These are phyloP conservation scores for Hydrotaea cyrtoneurina DNA, from an alignment of 2,888 invertebrate species.

Conservation along the genomic window DNA sequence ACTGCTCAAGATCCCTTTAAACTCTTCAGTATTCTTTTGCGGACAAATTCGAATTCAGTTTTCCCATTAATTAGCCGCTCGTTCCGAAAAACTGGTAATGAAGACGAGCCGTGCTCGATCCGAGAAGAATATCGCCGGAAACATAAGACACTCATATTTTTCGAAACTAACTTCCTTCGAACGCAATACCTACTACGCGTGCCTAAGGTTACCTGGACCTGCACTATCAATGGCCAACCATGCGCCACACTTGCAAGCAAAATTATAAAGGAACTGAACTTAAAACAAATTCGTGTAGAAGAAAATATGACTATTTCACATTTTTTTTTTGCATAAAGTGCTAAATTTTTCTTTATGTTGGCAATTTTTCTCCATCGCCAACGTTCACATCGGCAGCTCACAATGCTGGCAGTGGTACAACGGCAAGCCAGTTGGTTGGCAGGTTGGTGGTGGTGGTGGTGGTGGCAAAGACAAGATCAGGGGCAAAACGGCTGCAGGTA, in stretches of 20 bases:
- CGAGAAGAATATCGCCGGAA: too few relatives aligned
- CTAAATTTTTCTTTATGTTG: constrained; percentile 54
- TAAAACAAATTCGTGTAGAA: constrained; percentile 42
- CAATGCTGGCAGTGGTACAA: background rate
- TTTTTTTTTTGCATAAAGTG: constrained; percentile 50
- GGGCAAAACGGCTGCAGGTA: background rate
- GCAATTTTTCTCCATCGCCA: constrained; percentile 28
- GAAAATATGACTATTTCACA: constrained; percentile 23
- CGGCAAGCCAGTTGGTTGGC: background rate
- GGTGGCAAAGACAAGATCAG: background rate
- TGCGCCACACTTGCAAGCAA: constrained; percentile 57
- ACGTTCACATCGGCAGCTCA: background rate
- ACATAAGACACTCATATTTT: too few relatives aligned
- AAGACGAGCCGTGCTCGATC: too few relatives aligned
- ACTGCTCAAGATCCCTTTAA: too few relatives aligned
- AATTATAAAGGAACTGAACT: constrained; percentile 46
- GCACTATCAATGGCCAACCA: background rate
- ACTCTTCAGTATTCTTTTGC: too few relatives aligned
- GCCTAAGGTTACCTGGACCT: background rate
- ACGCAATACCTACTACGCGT: too few relatives aligned
- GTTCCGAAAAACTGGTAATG: too few relatives aligned
- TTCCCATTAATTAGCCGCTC: too few relatives aligned
- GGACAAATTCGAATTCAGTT: too few relatives aligned
- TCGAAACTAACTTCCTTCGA: too few relatives aligned
- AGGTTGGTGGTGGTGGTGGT: background rate